A percentile compares a stretch with the other conserved stretches of the same genome.
Conservation (phyloP, 2,797 vertebrate species). For the Apogon hyalosoma region DNA sequence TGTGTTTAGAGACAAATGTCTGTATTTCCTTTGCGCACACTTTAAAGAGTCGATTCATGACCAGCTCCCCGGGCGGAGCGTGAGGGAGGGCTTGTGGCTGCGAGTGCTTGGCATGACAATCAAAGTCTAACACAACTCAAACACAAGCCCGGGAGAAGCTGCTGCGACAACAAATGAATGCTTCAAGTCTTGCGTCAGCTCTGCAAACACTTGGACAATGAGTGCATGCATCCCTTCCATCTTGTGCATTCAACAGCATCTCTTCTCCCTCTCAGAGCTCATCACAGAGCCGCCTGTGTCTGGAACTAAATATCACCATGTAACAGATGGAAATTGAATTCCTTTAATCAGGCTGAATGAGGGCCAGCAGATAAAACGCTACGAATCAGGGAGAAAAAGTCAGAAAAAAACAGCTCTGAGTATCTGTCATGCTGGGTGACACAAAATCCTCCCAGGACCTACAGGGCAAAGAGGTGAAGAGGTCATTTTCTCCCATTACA, state of each 20-base stretch:
- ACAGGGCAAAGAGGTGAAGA: slow-evolving; percentile 39
- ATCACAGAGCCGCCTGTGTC: slow-evolving; percentile 68
- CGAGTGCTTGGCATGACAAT: slow-evolving; percentile 58
- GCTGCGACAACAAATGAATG: slow-evolving; percentile 38
- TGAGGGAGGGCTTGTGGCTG: slow-evolving; percentile 28
- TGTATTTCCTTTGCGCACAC: background rate
- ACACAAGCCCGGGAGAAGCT: slow-evolving; percentile 6
- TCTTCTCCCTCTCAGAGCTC: slow-evolving; percentile 48
- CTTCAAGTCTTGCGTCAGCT: slow-evolving; percentile 59
- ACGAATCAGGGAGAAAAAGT: background rate
- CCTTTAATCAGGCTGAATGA: slow-evolving; percentile 67
- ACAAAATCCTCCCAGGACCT: slow-evolving; percentile 19
- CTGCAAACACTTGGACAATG: slow-evolving; percentile 51
- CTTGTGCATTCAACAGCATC: slow-evolving; percentile 47
- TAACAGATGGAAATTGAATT: slow-evolving; percentile 76
- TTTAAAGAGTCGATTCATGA: slow-evolving; percentile 62
- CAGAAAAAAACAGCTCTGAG: background rate
- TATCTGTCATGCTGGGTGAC: slow-evolving; percentile 28
- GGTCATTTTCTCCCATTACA: slow-evolving; percentile 42
- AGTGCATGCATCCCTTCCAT: slow-evolving; percentile 36
- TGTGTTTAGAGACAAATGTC: too few relatives aligned
- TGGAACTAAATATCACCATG: slow-evolving; percentile 54
- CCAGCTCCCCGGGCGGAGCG: slow-evolving; percentile 7
- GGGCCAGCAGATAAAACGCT: slow-evolving; percentile 43
- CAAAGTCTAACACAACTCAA: slow-evolving; percentile 64